Percentiles rank a stretch among this genome's conserved stretches.
These are phyloP conservation scores for Folsomia manolachei DNA, from an alignment of 2,888 invertebrate genomes.

Conservation along the genomic window DNA sequence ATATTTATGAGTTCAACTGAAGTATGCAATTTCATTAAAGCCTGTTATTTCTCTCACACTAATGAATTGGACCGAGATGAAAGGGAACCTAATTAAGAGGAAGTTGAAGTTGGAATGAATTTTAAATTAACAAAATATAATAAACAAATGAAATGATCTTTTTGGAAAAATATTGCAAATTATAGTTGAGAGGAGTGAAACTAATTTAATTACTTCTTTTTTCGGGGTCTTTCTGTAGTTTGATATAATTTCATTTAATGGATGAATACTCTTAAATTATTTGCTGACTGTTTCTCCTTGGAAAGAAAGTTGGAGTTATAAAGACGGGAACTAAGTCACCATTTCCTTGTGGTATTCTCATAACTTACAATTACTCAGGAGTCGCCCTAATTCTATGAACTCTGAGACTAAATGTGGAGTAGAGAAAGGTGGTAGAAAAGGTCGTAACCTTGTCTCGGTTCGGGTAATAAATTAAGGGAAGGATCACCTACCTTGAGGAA, in stretches of 20 bases:
- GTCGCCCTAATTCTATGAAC: neutral
- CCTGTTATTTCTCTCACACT: neutral
- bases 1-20: neutral
- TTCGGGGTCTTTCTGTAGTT: no score
- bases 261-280: no score
- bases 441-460: neutral
- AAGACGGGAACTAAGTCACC: no score
- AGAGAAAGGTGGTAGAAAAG: slow-evolving; percentile 9
- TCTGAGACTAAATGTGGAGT: neutral
- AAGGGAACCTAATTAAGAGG: neutral
- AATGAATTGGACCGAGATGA: neutral
- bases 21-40: neutral
- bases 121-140: neutral
- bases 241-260: no score
- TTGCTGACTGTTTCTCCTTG: no score
- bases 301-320: no score
- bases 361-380: neutral
- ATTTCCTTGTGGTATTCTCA: no score
- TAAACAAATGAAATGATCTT: no score
- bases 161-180: no score
- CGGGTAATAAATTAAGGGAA: slow-evolving; percentile 6
- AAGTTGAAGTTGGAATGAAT: neutral
- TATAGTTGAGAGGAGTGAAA: no score
- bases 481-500: slow-evolving; percentile 47
- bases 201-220: no score